Evolutionary conservation across 2,113 vertebrate species (phyloP), one percentile per base, ranked within the genome.

Genomic region (Empidonax traillii): DNA sequence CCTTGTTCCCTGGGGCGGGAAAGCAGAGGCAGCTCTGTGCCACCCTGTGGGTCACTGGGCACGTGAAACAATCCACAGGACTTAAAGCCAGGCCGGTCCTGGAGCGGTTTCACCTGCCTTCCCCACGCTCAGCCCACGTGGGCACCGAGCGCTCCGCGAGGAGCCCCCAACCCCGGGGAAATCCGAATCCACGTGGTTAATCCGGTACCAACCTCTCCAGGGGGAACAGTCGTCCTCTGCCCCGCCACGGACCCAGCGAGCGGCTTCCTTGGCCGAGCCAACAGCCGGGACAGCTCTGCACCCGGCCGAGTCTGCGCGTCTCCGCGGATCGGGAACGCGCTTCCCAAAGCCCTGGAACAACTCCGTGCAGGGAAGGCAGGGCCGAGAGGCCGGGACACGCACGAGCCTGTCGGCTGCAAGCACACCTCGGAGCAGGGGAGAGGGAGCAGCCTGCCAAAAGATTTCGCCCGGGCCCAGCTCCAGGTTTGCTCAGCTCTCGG

Each of bases 391-490:
- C 0, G 0, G 93, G 91, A 78, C 94, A 90, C 1, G 94, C 95
- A 67, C 0, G 6, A 93, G 94, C 93, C 82, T 93, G 94, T 39
- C 16, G 12, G 87, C 49, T 89, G 92, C 47, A 16, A 81, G 87
- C 65, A 23, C 72, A 89, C 65, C 88, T 92, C 80, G 0, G 46
- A 84, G 74, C 85, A 72, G 55, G 63, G 47, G 52, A 63, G 49
- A 41, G 53, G 37, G 25, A 93, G 66, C 85, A 74, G 85, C 73
- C 33, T 66, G 91, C 91, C 91, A 87, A 56, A 75, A 79, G 81
- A 85, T 91, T 87, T n/a, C 30, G 12, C 73, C 92, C n/a, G 86
- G 93, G 96, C 83, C 44, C 24, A 2, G 78, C 88, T 96, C 95
- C 94, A 94, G 76, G 41, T 53, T 75, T 6, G 12, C 93, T 87